Base-by-base conservation (phyloP, 2,113 vertebrate species). In the Leptodactylus fuscus region DNA sequence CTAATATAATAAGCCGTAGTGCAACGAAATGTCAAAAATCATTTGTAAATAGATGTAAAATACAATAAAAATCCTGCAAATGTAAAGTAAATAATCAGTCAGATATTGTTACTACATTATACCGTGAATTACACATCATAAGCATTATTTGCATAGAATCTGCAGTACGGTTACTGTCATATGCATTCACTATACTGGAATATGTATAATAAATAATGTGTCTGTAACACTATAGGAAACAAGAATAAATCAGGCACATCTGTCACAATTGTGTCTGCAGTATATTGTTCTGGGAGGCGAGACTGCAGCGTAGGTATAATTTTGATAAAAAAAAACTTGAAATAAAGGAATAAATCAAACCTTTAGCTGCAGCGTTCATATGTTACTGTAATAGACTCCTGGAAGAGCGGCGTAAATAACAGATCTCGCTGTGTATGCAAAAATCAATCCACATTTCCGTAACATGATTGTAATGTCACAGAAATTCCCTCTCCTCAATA, bases 221-320 rank as follows among this genome's bases (percentile, higher is more conserved):
- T 83, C 60, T 83, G 70, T 83, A 49, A 34, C 62, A 70, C n/a
- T 27, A 41, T 29, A 53, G 9, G 34, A 60, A 44, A 46, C 34
- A 29, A 71, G 36, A 69, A 83, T 74, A 83, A 83, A 60, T 83
- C 69, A 58, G 24, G 24, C 51, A 32, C 67, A 38, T 51, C 20
- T 60, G 81, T 75, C 48, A 58, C 51, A 16, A 24, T 60, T 20
- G 15, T 49, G 46, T 44, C 34, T 24, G 49, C 70, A 22, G 58
- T 32, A 74, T 41, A 60, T 60, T 83, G n/a, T 75, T 24, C 46
- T 44, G 34, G 36, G 44, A 58, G 49, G 15, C 13, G 11, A 27
- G 44, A 48, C 12, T 48, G 81, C 22, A 41, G 29, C 18, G 27
- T 71, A 55, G 44, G 34, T 34, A 51, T 32, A 34, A 69, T 51